Base-by-base conservation (phyloP, 1,140 invertebrate species). In the Trypoxylus dichotomus region DNA sequence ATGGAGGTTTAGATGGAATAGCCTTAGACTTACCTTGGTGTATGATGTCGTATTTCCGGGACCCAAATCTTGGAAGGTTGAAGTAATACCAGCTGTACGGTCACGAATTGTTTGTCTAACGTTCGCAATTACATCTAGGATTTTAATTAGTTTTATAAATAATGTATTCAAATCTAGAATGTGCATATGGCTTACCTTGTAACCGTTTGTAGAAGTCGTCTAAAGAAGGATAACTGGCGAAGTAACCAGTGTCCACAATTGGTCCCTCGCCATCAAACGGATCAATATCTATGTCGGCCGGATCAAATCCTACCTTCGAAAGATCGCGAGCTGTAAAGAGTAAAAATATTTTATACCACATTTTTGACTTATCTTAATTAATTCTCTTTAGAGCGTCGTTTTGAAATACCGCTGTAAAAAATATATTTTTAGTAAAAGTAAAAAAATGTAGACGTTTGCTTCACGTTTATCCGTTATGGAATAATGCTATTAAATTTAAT, bases 11-110 rank as follows among this genome's bases (percentile, higher is more conserved):
- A 37, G 10, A 2, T 37, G 5, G 32, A 5, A 2, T 37, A 37
- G 3, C 32, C 32, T 37, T 37, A 37, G 32, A 13, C 60, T 68
- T 68, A 90, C 90, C 86, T 90, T 90, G 78, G 86, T 88, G 6
- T 87, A 87, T 7, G 89, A 89, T 27, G 89, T 90, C 3, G 85
- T 88, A 81, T 90, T 90, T 74, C 86, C 88, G 80, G 88, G 89
- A 75, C 88, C 86, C 37, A 88, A 87, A 79, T 88, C 83, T 63
- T 29, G 27, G 41, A 74, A 74, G 21, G 24, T 11, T 25, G 60
- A 15, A 15, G 25, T 24, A 68, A 68, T 25, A 27, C 13, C 24
- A 11, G 19, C 21, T 29, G 60, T 68, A 27, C 60, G 24, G 15
- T 68, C 27, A 15, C 11, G 6, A 24, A 68, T 29, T 8, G 24